Percentiles rank a stretch among this genome's conserved stretches.
Evolutionary conservation across 2,888 invertebrate species (phyloP).

Genomic region (Noctua comes): DNA sequence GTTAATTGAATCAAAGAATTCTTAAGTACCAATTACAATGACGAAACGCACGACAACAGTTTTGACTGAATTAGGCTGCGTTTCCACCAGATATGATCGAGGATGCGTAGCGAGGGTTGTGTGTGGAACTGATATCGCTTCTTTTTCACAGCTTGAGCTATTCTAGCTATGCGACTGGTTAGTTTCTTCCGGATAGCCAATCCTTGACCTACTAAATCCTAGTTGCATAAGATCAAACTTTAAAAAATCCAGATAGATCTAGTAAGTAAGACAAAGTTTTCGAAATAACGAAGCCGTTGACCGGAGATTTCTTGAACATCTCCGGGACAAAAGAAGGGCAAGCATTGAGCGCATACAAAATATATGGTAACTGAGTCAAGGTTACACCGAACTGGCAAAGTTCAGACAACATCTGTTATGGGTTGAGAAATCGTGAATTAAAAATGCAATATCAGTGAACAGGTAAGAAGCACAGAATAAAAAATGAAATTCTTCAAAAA

Average conservation of each 20-base stretch:
- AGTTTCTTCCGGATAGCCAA: too few relatives aligned
- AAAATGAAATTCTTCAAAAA: background rate
- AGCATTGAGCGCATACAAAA: conserved; percentile 30
- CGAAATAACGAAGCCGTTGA: conserved; percentile 3
- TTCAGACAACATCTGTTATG: conserved; percentile 26
- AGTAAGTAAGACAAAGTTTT: background rate
- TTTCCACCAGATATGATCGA: too few relatives aligned
- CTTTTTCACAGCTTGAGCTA: too few relatives aligned
- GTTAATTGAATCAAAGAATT: too few relatives aligned
- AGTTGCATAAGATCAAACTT: background rate
- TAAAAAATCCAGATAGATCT: background rate
- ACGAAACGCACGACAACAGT: too few relatives aligned
- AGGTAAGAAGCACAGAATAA: background rate
- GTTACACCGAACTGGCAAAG: conserved; percentile 9
- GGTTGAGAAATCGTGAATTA: conserved; percentile 17
- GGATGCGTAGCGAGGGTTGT: too few relatives aligned
- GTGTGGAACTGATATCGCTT: too few relatives aligned
- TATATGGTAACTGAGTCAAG: conserved; percentile 43
- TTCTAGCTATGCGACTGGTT: too few relatives aligned
- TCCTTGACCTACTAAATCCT: background rate
- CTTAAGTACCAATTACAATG: too few relatives aligned
- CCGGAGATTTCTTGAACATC: conserved; percentile 25
- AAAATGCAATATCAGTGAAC: background rate
- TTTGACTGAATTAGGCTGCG: too few relatives aligned
- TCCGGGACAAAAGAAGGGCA: conserved; percentile 40